A percentile compares a stretch with the other conserved stretches of the same genome.
Conservation (phyloP, 2,113 vertebrate genomes). For the Dromaius novaehollandiae region DNA sequence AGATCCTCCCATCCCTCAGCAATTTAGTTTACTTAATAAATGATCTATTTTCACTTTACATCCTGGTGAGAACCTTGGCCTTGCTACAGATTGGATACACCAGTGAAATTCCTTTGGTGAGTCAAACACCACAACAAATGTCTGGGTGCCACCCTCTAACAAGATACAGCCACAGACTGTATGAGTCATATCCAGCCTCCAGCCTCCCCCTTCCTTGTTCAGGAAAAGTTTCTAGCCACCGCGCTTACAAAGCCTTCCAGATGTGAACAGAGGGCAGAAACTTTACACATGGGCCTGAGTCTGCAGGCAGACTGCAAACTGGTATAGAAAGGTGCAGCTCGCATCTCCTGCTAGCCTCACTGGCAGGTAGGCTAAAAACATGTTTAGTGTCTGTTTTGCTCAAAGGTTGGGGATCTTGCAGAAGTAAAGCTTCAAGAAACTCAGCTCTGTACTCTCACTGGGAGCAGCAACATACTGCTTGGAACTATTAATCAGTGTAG, state of each 20-base stretch:
- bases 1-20: neutral
- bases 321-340: neutral
- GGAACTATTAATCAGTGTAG: neutral
- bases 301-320: conserved; percentile 6
- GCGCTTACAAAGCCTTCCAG: neutral
- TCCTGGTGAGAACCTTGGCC: neutral
- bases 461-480: neutral
- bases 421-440: neutral
- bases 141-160: neutral
- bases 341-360: neutral
- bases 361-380: neutral
- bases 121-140: neutral
- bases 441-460: neutral
- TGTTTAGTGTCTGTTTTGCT: neutral
- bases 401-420: neutral
- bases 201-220: neutral
- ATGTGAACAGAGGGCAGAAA: neutral
- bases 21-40: neutral
- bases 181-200: neutral
- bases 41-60: conserved; percentile 2
- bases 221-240: neutral
- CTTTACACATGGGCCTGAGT: neutral
- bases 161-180: neutral
- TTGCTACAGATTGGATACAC: neutral
- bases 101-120: neutral